Evolutionary conservation across 30 jellyfish, hydroid and myxozoan species (phyloP), one percentile per base, ranked within the genome.

Genomic region (Hydractinia echinata): DNA sequence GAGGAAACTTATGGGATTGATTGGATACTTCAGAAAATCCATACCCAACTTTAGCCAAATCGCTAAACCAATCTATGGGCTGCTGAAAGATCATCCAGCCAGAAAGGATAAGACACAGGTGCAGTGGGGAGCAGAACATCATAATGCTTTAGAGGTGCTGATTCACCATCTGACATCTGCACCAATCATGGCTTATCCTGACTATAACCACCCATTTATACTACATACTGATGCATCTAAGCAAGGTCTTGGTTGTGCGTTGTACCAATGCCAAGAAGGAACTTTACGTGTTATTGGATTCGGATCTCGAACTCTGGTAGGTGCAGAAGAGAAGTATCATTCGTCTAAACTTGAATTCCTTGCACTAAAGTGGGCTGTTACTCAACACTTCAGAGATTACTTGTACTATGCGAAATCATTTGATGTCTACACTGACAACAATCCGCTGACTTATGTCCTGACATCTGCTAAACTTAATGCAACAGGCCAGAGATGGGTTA

Each of bases 331-430:
- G 61, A 79, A 80, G 13, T 86, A 86, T 72, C 82, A 86, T 71
- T 48, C 73, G 6, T 82, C 83, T 4, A 86, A 86, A 72, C 81
- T 72, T 18, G 91, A 86, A 66, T 86, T 86, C 66, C 56, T 79
- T 4, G 95, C 95, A 6, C 91, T 86, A 53, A 86, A 86, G 66
- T 86, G 95, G 90, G 90, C 90, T 5, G 66, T 86, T 5, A 52
- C 82, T 9, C 88, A 85, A 16, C 88, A 66, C 54, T 77, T 77
- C 79, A 14, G 84, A 4, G 94, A 85, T 54, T 85, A 56, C 67
- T 44, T 78, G 67, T 64, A 8, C 44, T 79, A 80, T 72, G 76
- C 67, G 18, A 82, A 80, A 49, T 50, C 85, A 10, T 85, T 85
- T 68, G 67, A 81, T 9, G 94, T 85, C 51, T 67, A 49, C 53